Evolutionary conservation across 2,888 invertebrate genomes (phyloP), one percentile per base, ranked within the genome.

Genomic region (Coremacera marginata): DNA sequence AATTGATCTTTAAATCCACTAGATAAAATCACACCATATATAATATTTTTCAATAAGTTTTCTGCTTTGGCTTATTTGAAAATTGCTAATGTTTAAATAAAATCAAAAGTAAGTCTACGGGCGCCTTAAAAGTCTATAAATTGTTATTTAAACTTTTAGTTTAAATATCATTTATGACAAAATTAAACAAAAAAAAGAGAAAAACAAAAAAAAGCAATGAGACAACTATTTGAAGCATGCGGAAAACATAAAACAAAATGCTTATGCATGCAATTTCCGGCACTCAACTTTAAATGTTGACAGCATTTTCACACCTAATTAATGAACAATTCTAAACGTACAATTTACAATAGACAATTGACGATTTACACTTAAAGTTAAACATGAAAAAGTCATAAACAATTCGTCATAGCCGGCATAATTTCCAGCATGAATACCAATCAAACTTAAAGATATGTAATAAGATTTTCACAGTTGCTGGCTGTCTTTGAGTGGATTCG

Each of bases 241-340:
- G 60, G 49, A 55, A 70, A 71, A 34, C 34, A 57, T 60, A 25
- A 25, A 51, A 49, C n/a, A 16, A 63, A 11, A 27, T 27, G 25
- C 55, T 19, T 37, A 68, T 16, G 68, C 44, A 68, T 27, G 22
- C 68, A 37, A 67, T 74, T 67, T 74, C 74, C 74, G 74, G 65
- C 55, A 37, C 72, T 34, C 8, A 19, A 34, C 22, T 34, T 37
- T 19, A 52, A 65, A 37, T 55, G 67, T 74, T 74, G 74, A 67
- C 74, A 67, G 74, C 55, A 55, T 65, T 52, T 74, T 74, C 44
- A 74, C 74, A 67, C 74, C 67, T 74, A 74, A 74, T 74, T 74
- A 74, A 74, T 74, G 67, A 74, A 67, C 65, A 55, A 67, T 74
- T 68, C 27, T 14, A 31, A 62, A 31, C 34, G 16, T 8, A n/a